Evolutionary conservation across 92 coral and sea anemone genomes (phyloP).

Genomic region (Isaurus tuberculatus): DNA sequence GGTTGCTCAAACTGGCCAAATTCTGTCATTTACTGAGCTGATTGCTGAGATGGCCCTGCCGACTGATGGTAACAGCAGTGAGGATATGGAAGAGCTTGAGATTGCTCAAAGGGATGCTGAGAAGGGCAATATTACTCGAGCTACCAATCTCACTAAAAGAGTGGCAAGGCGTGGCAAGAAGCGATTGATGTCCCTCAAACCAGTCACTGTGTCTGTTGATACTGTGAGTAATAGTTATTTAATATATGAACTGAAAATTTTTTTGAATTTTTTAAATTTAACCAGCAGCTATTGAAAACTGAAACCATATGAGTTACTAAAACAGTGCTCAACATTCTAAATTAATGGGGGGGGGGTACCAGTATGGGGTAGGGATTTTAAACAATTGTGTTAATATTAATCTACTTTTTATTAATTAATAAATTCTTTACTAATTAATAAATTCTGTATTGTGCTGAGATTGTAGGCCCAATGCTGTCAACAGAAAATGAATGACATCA

Average conservation of each 20-base stretch:
- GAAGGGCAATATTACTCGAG: conserved; percentile 73
- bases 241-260: neutral
- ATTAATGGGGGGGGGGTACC: too few species aligned
- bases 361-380: too few species aligned
- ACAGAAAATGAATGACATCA: conserved; percentile 69
- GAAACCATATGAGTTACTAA: too few species aligned
- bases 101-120: conserved; percentile 66
- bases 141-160: conserved; percentile 66
- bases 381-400: too few species aligned
- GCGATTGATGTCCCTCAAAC: conserved; percentile 79
- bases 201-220: conserved; percentile 78
- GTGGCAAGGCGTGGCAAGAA: conserved; percentile 78
- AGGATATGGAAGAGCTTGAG: conserved; percentile 87
- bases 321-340: too few species aligned
- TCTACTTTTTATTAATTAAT: too few species aligned
- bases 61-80: conserved; percentile 78
- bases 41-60: conserved; percentile 87
- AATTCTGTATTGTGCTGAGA: neutral
- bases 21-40: conserved; percentile 78
- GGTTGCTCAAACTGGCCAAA: conserved; percentile 68
- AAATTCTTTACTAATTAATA: neutral
- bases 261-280: neutral
- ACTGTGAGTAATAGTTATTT: conserved; percentile 87
- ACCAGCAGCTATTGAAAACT: too few species aligned
- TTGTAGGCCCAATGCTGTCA: conserved; percentile 71